Percentiles rank a stretch among this genome's conserved stretches.
Evolutionary conservation across 2,113 vertebrate species (phyloP).

Genomic region (Octodon degus): DNA sequence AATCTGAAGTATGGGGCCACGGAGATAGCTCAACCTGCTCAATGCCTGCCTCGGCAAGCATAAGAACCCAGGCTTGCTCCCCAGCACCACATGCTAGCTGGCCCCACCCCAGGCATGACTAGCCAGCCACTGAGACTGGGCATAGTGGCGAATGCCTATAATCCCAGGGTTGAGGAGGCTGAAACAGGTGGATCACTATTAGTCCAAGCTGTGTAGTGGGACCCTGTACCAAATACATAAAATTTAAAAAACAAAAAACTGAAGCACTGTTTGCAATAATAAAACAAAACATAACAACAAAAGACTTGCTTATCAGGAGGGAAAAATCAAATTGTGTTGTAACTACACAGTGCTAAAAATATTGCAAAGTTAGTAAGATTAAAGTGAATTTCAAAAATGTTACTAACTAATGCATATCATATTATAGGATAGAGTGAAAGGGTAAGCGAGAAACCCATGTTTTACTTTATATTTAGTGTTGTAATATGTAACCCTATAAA

Average conservation of each 20-base stretch:
- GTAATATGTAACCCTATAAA: neutral
- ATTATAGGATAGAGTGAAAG: neutral
- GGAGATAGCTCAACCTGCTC: too few species aligned
- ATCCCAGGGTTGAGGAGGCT: too few species aligned
- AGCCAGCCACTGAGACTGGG: too few species aligned
- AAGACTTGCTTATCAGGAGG: conserved; percentile 13
- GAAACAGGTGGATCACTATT: too few species aligned
- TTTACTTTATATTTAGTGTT: neutral
- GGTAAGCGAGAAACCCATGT: neutral
- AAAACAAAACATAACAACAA: neutral
- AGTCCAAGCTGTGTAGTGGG: too few species aligned
- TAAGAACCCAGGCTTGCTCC: too few species aligned
- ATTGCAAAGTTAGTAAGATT: neutral
- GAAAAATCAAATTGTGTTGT: conserved; percentile 18
- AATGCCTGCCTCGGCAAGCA: too few species aligned
- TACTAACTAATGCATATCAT: neutral
- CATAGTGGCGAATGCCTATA: too few species aligned
- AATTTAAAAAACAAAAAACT: neutral
- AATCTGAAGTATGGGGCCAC: too few species aligned
- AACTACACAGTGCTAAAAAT: neutral
- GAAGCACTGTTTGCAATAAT: neutral
- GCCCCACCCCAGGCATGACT: too few species aligned
- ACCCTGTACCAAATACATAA: too few species aligned
- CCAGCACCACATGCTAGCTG: too few species aligned
- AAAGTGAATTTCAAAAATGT: neutral